Percentiles rank a stretch among this genome's conserved stretches.
phyloP scores from a whole-genome alignment of 23 tunicate species.

The Ciona savignyi region DNA sequence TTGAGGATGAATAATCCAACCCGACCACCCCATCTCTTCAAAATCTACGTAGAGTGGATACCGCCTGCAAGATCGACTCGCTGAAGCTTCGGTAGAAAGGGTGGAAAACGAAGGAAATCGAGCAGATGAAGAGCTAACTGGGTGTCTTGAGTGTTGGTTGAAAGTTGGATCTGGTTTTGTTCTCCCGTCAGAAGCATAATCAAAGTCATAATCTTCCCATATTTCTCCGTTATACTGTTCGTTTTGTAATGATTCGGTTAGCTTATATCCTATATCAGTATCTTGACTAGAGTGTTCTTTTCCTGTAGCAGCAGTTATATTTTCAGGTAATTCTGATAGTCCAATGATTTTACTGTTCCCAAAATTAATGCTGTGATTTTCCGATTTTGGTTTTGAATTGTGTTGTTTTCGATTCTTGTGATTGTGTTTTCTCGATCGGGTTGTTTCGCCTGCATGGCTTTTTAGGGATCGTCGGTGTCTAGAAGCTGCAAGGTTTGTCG shows the following conservation, averaged over 20 bases:
- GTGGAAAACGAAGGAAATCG: constrained; percentile 12
- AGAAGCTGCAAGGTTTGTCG: background rate
- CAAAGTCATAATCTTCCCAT: background rate
- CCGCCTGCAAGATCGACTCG: constrained; percentile 41
- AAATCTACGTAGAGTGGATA: constrained; percentile 81
- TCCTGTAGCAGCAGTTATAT: background rate
- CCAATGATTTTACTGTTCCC: background rate
- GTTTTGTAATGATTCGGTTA: background rate
- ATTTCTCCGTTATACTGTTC: too few species aligned
- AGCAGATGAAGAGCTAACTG: background rate
- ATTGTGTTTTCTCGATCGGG: background rate
- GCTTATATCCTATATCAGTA: background rate
- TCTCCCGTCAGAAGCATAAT: background rate
- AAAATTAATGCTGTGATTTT: too few species aligned
- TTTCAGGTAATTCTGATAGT: too few species aligned
- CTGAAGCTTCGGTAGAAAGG: constrained; percentile 15
- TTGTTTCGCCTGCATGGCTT: background rate
- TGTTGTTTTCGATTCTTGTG: background rate
- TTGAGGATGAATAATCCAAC: constrained; percentile 75
- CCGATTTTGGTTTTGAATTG: background rate
- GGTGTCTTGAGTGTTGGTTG: background rate
- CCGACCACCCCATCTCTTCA: constrained; percentile 88
- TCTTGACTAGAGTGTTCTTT: background rate
- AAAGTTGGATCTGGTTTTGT: background rate
- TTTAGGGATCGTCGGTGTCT: background rate